phyloP scores from a whole-genome alignment of 2,113 vertebrate genomes.

The Atherinomorus stipes region DNA sequence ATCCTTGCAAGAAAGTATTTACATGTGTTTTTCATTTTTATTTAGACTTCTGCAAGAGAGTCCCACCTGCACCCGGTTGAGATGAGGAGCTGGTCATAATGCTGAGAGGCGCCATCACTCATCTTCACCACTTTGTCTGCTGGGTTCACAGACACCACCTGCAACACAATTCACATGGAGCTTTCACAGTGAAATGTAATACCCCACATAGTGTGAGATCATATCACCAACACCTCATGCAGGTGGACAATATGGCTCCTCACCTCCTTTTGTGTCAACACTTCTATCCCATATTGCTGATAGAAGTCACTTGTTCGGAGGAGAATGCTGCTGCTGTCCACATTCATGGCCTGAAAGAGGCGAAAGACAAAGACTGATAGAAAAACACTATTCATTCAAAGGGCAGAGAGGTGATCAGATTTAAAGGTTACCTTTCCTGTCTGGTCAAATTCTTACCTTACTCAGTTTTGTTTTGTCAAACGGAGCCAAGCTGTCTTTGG shows the following conservation, averaged over 20 bases:
- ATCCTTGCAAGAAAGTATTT: too few species aligned
- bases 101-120: slow-evolving; percentile 78
- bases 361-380: not conserved
- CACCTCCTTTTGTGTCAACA: slow-evolving; percentile 88
- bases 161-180: slow-evolving; percentile 3
- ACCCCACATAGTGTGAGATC: not conserved
- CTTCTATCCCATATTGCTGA: slow-evolving; percentile 80
- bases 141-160: slow-evolving; percentile 84
- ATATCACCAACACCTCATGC: not conserved
- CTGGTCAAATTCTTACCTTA: slow-evolving; percentile 79
- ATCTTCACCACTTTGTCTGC: slow-evolving; percentile 78
- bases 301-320: slow-evolving; percentile 86
- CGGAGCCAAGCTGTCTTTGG: slow-evolving; percentile 83
- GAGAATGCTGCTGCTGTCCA: slow-evolving; percentile 79
- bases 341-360: slow-evolving; percentile 81
- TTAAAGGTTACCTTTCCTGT: not conserved
- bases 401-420: not conserved
- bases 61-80: slow-evolving; percentile 87
- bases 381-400: not conserved
- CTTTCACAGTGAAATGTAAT: not conserved
- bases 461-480: slow-evolving; percentile 89
- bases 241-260: not conserved
- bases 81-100: slow-evolving; percentile 87
- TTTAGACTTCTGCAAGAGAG: not conserved
- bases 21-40: too few species aligned